Percentiles rank a stretch among this genome's conserved stretches.
phyloP scores from a whole-genome alignment of 2,888 invertebrate genomes.

The Dicycla oo region DNA sequence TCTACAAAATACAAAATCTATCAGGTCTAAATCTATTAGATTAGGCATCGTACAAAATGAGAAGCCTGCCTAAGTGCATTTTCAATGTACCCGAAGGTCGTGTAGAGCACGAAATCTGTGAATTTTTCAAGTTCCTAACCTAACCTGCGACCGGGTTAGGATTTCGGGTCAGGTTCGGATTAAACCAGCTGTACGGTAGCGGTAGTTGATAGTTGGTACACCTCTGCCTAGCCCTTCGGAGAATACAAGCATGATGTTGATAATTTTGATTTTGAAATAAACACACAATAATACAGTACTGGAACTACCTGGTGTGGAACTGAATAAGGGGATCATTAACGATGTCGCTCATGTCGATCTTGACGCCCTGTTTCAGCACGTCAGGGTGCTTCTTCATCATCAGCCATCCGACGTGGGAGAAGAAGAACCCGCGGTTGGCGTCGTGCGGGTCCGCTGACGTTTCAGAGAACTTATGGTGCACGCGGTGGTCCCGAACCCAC shows the following conservation, averaged over 20 bases:
- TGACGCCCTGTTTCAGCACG: constrained; percentile 93
- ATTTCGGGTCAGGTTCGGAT: too few species aligned
- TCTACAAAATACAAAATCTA: too few species aligned
- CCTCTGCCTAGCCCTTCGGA: too few species aligned
- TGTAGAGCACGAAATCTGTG: too few species aligned
- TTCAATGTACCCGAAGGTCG: too few species aligned
- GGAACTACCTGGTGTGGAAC: constrained; percentile 94
- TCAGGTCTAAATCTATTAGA: too few species aligned
- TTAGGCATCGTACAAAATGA: too few species aligned
- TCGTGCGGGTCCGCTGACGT: constrained; percentile 96
- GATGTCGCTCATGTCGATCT: constrained; percentile 96
- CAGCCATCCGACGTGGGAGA: constrained; percentile 98
- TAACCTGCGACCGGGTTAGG: too few species aligned
- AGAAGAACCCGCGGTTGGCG: constrained; percentile 96
- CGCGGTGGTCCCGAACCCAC: constrained; percentile 94
- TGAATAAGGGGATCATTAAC: constrained; percentile 93
- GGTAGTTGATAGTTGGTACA: neutral
- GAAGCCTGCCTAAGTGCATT: too few species aligned
- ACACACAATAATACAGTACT: too few species aligned
- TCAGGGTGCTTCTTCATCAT: constrained; percentile 97
- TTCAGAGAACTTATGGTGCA: constrained; percentile 94
- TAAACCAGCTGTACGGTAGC: too few species aligned
- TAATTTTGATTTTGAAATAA: neutral
- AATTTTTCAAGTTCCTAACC: too few species aligned
- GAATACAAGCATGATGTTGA: neutral